Evolutionary conservation across 2,113 vertebrate genomes (phyloP), one percentile per base, ranked within the genome.

Genomic region (Larimichthys crocea): DNA sequence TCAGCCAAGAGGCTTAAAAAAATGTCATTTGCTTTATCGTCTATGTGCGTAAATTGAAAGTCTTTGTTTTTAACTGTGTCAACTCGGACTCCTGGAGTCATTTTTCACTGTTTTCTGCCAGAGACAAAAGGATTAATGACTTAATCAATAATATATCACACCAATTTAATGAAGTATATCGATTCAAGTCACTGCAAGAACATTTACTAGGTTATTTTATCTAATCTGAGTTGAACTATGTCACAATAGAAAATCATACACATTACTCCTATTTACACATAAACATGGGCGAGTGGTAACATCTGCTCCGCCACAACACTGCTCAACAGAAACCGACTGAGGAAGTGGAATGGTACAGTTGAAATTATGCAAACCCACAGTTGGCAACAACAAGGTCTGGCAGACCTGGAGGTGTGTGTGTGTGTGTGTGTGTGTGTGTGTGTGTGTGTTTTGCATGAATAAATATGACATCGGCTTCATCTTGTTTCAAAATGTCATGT

Each of bases 321-420:
- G 56, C 48, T 82, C 16, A 42, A 26, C 29, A 67, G 60, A 79
- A 80, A n/a, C 16, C 53, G 73, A 80, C 80, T 70, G 71, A 86
- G 70, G 73, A 24, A 8, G 44, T 75, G 80, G 74, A 86, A 86
- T 64, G 74, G 14, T 42, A 59, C 85, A 79, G 79, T 78, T 85
- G 74, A 79, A 48, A 35, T 83, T 82, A 80, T 87, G 86, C 81
- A 91, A 91, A 88, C n/a, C 22, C 20, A 26, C 44, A 74, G 49
- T 42, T 78, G 57, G 49, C 76, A 68, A 83, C 49, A 67, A 62
- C 46, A 74, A 63, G 12, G 49, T 29, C 56, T 69, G 20, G 5
- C 15, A 53, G 14, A 4, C 49, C 44, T 76, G 11, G 7, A 52
- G 31, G 31, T 35, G 31, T 35, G 42, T 46, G 11, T 12, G 44